A percentile compares a stretch with the other conserved stretches of the same genome.
phyloP scores from a whole-genome alignment of 2,797 vertebrate species.

The Monodelphis domestica region DNA sequence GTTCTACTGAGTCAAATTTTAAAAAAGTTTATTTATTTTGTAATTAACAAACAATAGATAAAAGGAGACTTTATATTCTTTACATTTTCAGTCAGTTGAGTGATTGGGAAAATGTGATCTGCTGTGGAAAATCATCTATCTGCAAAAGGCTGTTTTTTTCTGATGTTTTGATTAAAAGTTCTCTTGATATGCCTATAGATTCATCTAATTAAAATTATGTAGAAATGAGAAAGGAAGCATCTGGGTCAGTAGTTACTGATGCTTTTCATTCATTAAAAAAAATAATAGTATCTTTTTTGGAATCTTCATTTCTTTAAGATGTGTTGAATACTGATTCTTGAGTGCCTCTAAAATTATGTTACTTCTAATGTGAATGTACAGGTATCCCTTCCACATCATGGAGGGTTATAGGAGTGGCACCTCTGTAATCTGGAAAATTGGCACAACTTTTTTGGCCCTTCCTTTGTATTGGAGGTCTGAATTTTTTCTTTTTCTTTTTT shows the following conservation, averaged over 20 bases:
- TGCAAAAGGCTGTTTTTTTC: not conserved
- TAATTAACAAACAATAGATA: not conserved
- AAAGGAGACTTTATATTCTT: not conserved
- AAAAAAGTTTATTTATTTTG: not conserved
- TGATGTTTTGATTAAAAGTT: not conserved
- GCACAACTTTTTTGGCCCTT: no score
- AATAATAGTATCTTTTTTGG: not conserved
- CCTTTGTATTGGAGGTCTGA: no score
- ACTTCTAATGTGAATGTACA: not conserved
- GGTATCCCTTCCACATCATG: no score
- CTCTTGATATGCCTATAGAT: not conserved
- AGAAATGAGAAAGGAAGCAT: not conserved
- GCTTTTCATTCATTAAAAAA: not conserved
- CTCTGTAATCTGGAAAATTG: no score
- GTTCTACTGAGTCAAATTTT: not conserved
- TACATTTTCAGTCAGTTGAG: not conserved
- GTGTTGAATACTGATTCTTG: not conserved
- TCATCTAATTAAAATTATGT: not conserved
- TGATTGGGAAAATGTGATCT: not conserved
- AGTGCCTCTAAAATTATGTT: not conserved
- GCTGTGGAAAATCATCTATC: not conserved
- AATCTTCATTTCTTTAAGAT: not conserved
- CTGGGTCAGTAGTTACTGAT: not conserved
- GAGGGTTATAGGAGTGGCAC: no score
- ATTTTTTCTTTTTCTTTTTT: no score